Percentiles rank a stretch among this genome's conserved stretches.
Evolutionary conservation across 1,140 invertebrate genomes (phyloP).

Genomic region (Lepidurus couesii): DNA sequence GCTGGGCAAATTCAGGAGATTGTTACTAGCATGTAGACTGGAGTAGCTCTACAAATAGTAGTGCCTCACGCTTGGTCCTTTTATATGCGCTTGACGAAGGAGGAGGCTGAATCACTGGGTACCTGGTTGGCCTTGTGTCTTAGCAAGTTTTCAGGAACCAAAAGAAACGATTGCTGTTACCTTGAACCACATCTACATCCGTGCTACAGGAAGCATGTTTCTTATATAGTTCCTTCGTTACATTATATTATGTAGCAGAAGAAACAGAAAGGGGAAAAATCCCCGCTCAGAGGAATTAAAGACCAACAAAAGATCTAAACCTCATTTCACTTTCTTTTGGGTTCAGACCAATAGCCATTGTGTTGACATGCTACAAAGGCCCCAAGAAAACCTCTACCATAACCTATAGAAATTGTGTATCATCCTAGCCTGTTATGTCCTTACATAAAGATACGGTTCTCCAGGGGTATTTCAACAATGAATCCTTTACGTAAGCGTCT

Average conservation of each 20-base stretch:
- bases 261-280: neutral
- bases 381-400: neutral
- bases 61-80: neutral
- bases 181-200: conserved; percentile 14
- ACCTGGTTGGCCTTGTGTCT: conserved; percentile 4
- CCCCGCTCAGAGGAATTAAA: neutral
- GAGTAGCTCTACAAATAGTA: neutral
- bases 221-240: neutral
- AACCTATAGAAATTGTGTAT: no score
- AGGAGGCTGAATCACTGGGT: conserved; percentile 4
- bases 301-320: neutral
- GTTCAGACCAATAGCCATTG: neutral
- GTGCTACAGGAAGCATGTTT: neutral
- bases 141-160: neutral
- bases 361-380: neutral
- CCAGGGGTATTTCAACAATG: no score
- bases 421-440: no score
- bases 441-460: no score
- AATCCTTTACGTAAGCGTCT: no score
- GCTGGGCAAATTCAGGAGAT: neutral
- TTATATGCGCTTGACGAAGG: neutral
- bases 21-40: neutral
- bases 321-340: neutral
- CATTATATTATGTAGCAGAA: neutral
- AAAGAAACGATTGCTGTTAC: neutral